Percentiles rank a stretch among this genome's conserved stretches.
Evolutionary conservation across 1,140 invertebrate genomes (phyloP).

Genomic region (Eueides isabella): DNA sequence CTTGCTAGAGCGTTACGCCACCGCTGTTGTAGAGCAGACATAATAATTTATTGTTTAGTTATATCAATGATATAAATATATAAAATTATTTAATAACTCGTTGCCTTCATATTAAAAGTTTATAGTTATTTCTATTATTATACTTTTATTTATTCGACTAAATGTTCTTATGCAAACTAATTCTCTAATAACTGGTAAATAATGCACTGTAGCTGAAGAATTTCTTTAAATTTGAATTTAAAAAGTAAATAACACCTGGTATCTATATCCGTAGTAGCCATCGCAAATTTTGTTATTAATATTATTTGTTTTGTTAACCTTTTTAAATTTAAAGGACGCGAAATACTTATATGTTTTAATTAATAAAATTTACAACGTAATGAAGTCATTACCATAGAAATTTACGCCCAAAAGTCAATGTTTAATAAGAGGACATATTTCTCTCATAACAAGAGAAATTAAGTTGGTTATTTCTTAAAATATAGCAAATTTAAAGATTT

Average conservation of each 20-base stretch:
- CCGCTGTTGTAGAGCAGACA: conserved; percentile 19
- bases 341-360: background rate
- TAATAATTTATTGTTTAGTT: conserved; percentile 5
- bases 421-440: background rate
- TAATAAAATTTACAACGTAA: background rate
- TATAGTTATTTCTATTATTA: no score
- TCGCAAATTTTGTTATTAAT: no score
- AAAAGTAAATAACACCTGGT: no score
- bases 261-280: no score
- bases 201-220: no score
- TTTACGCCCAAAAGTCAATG: background rate
- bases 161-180: no score
- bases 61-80: background rate
- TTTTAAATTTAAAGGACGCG: background rate
- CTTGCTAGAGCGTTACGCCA: conserved; percentile 28
- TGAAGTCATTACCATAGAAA: background rate
- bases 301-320: no score
- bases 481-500: background rate
- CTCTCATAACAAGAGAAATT: background rate
- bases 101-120: background rate
- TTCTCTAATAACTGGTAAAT: no score
- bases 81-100: background rate
- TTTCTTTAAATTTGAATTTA: no score
- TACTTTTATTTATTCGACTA: no score
- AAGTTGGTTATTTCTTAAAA: background rate